phyloP scores from a whole-genome alignment of 2,113 vertebrate species.

The Phalacrocorax pelagicus region DNA sequence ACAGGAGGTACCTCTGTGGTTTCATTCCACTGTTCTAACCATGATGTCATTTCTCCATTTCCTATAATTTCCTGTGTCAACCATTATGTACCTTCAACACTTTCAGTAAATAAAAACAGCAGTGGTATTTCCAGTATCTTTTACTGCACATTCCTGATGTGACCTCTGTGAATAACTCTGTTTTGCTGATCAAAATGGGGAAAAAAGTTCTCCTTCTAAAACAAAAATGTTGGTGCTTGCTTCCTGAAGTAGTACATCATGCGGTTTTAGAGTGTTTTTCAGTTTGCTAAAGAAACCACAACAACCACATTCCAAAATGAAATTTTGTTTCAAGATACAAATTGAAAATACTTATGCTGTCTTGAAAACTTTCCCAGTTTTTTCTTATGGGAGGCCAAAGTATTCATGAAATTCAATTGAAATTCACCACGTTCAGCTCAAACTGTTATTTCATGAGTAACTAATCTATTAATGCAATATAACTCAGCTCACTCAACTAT shows the following conservation, averaged over 20 bases:
- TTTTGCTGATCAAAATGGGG: background rate
- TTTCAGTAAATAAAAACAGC: background rate
- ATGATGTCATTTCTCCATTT: background rate
- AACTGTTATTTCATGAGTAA: background rate
- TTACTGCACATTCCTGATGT: background rate
- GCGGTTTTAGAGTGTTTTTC: background rate
- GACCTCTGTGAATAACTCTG: background rate
- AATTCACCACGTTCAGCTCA: background rate
- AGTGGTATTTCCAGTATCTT: background rate
- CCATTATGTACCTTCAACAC: background rate
- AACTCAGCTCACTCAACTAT: background rate
- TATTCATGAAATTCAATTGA: background rate
- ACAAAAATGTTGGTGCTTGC: background rate
- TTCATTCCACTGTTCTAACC: background rate
- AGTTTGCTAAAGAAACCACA: background rate
- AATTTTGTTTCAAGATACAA: background rate
- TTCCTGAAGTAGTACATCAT: background rate
- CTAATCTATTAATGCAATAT: background rate
- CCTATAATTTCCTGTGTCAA: background rate
- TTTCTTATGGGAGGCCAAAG: background rate
- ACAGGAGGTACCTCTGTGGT: background rate
- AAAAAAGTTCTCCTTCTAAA: background rate
- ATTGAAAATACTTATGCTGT: background rate
- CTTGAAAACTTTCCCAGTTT: background rate
- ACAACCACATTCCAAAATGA: background rate